Percentiles rank a stretch among this genome's conserved stretches.
Conservation (phyloP, 2,888 invertebrate genomes). For the Tenthredo notha region DNA sequence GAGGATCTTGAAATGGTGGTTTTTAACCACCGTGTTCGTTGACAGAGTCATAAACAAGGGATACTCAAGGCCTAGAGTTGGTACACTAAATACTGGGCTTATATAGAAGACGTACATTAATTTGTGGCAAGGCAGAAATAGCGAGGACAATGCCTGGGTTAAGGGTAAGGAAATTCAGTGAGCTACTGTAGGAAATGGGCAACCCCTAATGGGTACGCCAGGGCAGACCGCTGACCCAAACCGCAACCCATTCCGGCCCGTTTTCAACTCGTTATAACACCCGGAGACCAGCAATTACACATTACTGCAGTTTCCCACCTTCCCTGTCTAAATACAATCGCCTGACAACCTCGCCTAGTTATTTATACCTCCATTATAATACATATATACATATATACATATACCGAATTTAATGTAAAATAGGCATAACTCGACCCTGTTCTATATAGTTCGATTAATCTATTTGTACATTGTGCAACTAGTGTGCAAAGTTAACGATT, state of each 20-base stretch:
- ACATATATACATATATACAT: background rate
- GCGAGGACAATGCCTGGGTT: conserved; percentile 22
- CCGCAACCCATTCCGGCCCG: conserved; percentile 43
- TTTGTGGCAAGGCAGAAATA: conserved; percentile 28
- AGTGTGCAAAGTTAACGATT: too few species aligned
- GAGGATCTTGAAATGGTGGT: background rate
- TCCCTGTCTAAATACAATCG: conserved; percentile 34
- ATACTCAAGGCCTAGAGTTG: background rate
- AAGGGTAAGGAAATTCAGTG: conserved; percentile 73
- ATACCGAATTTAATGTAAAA: too few species aligned
- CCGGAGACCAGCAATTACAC: conserved; percentile 75
- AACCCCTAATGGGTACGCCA: conserved; percentile 73
- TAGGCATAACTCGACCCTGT: background rate
- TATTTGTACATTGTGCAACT: too few species aligned
- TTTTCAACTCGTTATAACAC: conserved; percentile 59
- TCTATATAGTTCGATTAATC: background rate
- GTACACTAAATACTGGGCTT: background rate
- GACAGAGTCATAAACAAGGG: conserved; percentile 39
- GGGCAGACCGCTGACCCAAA: conserved; percentile 49
- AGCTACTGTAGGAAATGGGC: conserved; percentile 74
- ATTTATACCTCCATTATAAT: conserved; percentile 29
- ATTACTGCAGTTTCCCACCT: conserved; percentile 69
- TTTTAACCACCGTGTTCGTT: background rate
- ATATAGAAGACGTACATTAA: conserved; percentile 21
- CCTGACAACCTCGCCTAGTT: conserved; percentile 44